A percentile compares a stretch with the other conserved stretches of the same genome.
Conservation (phyloP, 1,140 invertebrate species). For the Aplysia californica region DNA sequence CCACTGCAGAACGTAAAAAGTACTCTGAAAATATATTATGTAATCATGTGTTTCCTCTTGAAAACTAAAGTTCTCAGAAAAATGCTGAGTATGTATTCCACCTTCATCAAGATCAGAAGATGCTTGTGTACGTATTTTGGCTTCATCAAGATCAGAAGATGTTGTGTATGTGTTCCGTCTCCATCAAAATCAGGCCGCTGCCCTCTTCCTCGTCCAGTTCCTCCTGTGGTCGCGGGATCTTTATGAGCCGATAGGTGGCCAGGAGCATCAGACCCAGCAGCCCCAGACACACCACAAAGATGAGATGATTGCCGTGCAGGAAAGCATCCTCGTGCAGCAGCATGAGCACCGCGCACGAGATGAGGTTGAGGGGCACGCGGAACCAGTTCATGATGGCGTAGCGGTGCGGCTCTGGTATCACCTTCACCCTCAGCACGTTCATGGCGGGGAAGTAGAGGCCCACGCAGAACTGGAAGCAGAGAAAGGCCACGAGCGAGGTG, state of each 20-base stretch:
- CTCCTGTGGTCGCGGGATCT: constrained; percentile 50
- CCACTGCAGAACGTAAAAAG: too few species aligned
- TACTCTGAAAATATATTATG: too few species aligned
- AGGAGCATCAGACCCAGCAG: constrained; percentile 61
- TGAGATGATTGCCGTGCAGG: constrained; percentile 66
- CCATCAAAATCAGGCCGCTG: constrained; percentile 37
- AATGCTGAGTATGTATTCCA: too few species aligned
- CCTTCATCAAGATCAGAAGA: too few species aligned
- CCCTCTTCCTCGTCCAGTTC: constrained; percentile 47
- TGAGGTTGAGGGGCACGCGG: constrained; percentile 66
- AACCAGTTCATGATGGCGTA: constrained; percentile 67
- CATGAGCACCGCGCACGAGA: constrained; percentile 66
- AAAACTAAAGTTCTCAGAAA: too few species aligned
- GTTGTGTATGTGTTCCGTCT: constrained; percentile 60
- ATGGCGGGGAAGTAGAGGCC: constrained; percentile 71
- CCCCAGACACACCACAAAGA: constrained; percentile 67
- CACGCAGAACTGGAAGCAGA: constrained; percentile 74
- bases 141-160: too few species aligned
- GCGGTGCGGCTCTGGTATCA: constrained; percentile 73
- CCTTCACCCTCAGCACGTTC: constrained; percentile 72
- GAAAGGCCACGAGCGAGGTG: constrained; percentile 72
- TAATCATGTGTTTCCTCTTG: too few species aligned
- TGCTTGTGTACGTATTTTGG: too few species aligned
- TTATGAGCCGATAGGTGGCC: constrained; percentile 49
- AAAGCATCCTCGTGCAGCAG: constrained; percentile 69